These are phyloP conservation scores for Camelus dromedarius DNA, from an alignment of 2,113 vertebrate species.

Conservation along the genomic window DNA sequence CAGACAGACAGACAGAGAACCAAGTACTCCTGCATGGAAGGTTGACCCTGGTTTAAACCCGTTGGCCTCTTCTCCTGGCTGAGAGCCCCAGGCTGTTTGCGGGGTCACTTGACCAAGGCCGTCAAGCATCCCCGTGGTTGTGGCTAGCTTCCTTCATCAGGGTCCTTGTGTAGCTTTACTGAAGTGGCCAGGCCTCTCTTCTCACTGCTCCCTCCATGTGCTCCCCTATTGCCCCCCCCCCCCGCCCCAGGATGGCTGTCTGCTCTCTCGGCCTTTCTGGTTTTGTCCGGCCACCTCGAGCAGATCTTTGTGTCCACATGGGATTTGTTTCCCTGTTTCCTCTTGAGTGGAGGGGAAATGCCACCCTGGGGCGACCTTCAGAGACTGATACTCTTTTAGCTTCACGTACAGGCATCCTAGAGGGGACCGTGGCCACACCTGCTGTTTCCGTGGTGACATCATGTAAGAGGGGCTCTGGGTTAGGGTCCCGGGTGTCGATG, in stretches of 20 bases:
- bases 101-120: not conserved
- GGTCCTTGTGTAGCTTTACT: not conserved
- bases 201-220: not conserved
- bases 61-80: not conserved
- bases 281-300: not conserved
- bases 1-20: rapidly evolving
- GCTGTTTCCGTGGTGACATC: not conserved
- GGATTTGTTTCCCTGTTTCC: not conserved
- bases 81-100: not conserved
- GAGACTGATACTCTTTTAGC: not conserved
- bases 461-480: not conserved
- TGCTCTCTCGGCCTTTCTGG: not conserved
- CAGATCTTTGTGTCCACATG: rapidly evolving
- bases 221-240: no score
- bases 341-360: not conserved
- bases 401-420: not conserved
- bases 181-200: not conserved
- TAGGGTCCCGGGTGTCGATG: not conserved
- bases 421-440: not conserved
- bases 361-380: not conserved
- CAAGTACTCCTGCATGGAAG: not conserved
- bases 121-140: rapidly evolving
- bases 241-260: not conserved
- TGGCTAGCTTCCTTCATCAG: not conserved
- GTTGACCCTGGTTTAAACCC: rapidly evolving